Conservation (phyloP, 2,113 vertebrate species). For the Istiophorus platypterus region DNA sequence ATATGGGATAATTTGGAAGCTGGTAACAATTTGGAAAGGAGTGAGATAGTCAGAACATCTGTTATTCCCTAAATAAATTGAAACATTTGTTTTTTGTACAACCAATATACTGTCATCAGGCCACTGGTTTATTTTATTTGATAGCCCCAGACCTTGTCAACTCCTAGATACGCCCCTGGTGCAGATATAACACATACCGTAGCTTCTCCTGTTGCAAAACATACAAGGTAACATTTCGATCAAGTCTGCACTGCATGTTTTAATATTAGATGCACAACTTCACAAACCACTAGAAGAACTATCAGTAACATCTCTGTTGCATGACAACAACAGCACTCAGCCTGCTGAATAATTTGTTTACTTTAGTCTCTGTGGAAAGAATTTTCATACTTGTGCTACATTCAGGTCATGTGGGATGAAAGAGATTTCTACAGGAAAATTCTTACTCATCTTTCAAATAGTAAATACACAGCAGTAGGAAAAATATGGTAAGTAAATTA, state of each 20-base stretch:
- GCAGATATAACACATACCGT: not conserved
- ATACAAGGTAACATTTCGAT: not conserved
- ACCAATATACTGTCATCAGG: not conserved
- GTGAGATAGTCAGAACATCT: too few species aligned
- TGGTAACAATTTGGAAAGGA: too few species aligned
- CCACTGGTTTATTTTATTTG: not conserved
- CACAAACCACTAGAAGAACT: not conserved
- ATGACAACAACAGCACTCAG: slow-evolving; percentile 5
- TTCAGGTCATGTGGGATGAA: slow-evolving; percentile 30
- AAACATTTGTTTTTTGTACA: not conserved
- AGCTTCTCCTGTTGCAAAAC: not conserved
- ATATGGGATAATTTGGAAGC: too few species aligned
- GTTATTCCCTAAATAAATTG: not conserved
- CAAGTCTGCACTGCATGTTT: too few species aligned
- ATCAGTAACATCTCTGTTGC: slow-evolving; percentile 17
- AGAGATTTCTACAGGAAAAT: not conserved
- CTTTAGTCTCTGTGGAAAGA: slow-evolving; percentile 31
- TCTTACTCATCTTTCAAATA: not conserved
- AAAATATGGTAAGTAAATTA: not conserved
- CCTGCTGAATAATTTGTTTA: slow-evolving; percentile 62
- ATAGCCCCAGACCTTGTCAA: too few species aligned
- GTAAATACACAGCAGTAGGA: not conserved
- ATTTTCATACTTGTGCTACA: slow-evolving; percentile 33
- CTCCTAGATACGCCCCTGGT: too few species aligned
- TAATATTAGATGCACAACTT: not conserved